Evolutionary conservation across 2,888 invertebrate species (phyloP).

Genomic region (Rhopalosiphum nymphaeae): DNA sequence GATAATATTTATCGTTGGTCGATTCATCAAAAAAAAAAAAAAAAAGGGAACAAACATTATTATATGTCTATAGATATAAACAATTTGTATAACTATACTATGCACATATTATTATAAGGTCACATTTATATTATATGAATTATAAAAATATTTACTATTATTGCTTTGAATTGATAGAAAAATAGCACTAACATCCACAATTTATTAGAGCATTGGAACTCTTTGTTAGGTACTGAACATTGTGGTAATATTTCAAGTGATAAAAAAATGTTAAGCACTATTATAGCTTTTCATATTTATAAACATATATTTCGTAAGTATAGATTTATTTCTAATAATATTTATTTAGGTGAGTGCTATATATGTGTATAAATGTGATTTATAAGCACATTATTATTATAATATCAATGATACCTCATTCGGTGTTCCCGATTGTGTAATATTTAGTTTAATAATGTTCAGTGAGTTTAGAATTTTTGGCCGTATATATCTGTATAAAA

Average conservation of each 20-base stretch:
- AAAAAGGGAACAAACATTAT: neutral
- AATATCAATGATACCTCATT: neutral
- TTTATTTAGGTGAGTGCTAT: neutral
- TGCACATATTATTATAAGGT: conserved; percentile 26
- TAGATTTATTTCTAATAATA: conserved; percentile 33
- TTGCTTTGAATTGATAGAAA: conserved; percentile 27
- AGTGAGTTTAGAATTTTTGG: neutral
- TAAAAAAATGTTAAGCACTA: conserved; percentile 18
- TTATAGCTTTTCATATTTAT: conserved; percentile 11
- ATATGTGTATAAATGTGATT: neutral
- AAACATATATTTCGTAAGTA: neutral
- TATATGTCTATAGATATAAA: neutral
- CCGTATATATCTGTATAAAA: neutral
- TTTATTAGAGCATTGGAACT: conserved; percentile 31
- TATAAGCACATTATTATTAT: neutral
- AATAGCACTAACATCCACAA: neutral
- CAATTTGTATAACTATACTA: neutral
- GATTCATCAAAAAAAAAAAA: conserved; percentile 5
- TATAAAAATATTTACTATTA: conserved; percentile 39
- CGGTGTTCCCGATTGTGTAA: neutral
- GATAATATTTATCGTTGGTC: conserved; percentile 24
- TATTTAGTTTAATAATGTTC: neutral
- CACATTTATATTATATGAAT: conserved; percentile 7
- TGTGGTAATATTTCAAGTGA: conserved; percentile 7
- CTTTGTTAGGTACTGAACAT: conserved; percentile 15